These are phyloP conservation scores for Heliconius melpomene DNA, from an alignment of 1,140 invertebrate species.

Conservation along the genomic window DNA sequence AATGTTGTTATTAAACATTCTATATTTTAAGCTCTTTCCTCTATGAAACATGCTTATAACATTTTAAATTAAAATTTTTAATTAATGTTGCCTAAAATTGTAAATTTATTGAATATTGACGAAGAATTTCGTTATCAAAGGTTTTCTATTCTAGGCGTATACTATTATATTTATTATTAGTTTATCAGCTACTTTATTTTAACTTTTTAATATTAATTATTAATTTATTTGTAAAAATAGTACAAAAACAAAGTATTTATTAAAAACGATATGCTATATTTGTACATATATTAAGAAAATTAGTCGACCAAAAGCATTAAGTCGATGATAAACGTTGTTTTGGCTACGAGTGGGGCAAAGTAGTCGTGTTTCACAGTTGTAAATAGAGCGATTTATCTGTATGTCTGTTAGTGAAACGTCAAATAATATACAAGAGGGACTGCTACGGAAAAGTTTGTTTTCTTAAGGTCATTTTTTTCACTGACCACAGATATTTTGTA, in stretches of 20 bases:
- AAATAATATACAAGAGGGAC: not conserved
- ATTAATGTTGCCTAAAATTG: not conserved
- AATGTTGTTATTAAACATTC: not conserved
- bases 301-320: not conserved
- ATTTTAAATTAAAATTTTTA: not conserved
- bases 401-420: not conserved
- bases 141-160: no score
- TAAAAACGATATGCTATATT: not conserved
- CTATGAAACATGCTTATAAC: not conserved
- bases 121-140: not conserved
- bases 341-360: not conserved
- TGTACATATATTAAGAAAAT: constrained; percentile 1
- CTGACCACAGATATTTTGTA: not conserved
- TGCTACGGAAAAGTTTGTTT: not conserved
- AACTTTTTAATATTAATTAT: no score
- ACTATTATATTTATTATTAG: no score
- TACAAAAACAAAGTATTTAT: not conserved
- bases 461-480: not conserved
- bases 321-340: constrained; percentile 2
- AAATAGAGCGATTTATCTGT: not conserved
- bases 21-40: not conserved
- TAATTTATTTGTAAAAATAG: no score
- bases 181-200: no score
- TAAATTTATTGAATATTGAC: not conserved
- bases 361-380: constrained; percentile 5